Evolutionary conservation across 2,888 invertebrate genomes (phyloP), one percentile per base, ranked within the genome.

Genomic region (Macaria notata): DNA sequence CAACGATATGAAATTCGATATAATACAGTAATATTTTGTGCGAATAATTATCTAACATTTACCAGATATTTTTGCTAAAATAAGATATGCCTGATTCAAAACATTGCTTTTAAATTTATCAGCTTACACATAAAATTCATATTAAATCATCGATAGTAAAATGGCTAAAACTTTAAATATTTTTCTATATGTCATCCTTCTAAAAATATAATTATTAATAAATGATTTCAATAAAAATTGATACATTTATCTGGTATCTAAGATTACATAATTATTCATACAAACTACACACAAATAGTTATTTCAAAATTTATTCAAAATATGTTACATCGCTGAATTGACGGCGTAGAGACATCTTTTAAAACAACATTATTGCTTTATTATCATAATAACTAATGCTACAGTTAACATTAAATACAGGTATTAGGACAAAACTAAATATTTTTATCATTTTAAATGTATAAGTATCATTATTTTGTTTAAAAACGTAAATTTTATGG

Each of bases 321-420:
- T 83, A 84, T 86, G 83, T 84, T 89, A 89, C 85, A 89, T 81
- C 83, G 83, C 84, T 84, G 83, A 91, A 90, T 91, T 91, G 90
- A 90, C 90, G 84, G 88, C 82, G 90, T 90, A 89, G 89, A 91
- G 89, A 89, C 79, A 59, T 79, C 70, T 75, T 84, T 36, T 80
- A 81, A 89, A 87, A 83, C 76, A 87, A 68, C 63, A 62, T 73
- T 68, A 74, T 80, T 80, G 78, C 71, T 78, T 73, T 58, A 19
- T 77, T 69, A 72, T 73, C 78, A 59, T 51, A 59, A 59, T 38
- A 59, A 59, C 59, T 78, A 71, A 70, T 75, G 70, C 65, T 79
- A 83, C 78, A 77, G 78, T 83, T 86, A 79, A 79, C 68, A 73
- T 81, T 87, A 84, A 51, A 59, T 48, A 50, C 31, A 50, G 31